Evolutionary conservation across 2,888 invertebrate genomes (phyloP).

Genomic region (Melinopterus prodromus): DNA sequence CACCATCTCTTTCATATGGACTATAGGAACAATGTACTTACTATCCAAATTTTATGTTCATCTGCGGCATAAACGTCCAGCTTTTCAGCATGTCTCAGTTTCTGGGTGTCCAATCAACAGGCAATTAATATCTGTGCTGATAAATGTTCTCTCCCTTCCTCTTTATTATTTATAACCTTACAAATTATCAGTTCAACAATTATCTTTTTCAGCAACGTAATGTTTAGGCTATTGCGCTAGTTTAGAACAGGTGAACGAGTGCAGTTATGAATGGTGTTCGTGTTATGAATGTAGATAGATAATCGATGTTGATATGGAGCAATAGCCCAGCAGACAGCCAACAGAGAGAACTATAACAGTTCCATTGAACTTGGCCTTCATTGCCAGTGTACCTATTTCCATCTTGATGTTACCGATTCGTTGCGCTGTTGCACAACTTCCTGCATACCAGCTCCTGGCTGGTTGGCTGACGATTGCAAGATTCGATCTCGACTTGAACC

Average conservation of each 20-base stretch:
- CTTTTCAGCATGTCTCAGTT: no score
- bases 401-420: background rate
- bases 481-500: background rate
- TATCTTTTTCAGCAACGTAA: background rate
- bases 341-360: background rate
- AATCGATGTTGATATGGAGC: background rate
- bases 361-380: background rate
- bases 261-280: background rate
- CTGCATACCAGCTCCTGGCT: background rate
- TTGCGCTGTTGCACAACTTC: background rate
- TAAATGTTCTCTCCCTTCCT: no score
- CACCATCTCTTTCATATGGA: no score
- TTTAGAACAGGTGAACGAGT: background rate
- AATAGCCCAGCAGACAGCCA: background rate
- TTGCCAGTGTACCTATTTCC: background rate
- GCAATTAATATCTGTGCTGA: no score
- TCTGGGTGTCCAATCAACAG: no score
- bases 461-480: background rate
- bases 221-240: background rate
- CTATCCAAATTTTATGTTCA: no score
- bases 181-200: background rate
- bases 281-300: background rate
- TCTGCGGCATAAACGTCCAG: no score
- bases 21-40: no score
- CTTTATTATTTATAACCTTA: background rate